Evolutionary conservation across 2,113 vertebrate genomes (phyloP).

Genomic region (Thomomys bottae): DNA sequence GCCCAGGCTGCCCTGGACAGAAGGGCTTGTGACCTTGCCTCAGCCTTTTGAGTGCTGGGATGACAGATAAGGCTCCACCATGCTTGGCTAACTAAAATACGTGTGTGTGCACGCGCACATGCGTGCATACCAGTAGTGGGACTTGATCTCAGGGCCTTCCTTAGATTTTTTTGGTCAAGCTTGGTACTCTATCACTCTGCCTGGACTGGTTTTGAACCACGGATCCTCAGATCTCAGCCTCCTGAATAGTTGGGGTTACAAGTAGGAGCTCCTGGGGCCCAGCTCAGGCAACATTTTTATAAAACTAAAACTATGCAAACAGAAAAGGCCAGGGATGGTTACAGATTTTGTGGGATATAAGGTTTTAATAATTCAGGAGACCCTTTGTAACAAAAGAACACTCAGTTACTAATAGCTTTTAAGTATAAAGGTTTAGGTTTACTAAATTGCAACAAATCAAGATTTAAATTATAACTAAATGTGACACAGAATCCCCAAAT

Average conservation of each 20-base stretch:
- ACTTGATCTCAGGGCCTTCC: too few species aligned
- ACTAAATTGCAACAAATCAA: slow-evolving; percentile 19
- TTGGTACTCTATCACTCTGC: too few species aligned
- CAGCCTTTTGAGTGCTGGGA: neutral
- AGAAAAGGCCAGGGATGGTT: too few species aligned
- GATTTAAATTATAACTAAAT: slow-evolving; percentile 6
- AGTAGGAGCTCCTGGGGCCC: too few species aligned
- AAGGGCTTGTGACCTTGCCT: neutral
- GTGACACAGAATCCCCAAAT: neutral
- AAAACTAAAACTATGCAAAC: neutral
- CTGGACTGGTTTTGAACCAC: too few species aligned
- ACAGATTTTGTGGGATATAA: neutral
- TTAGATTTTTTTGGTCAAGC: too few species aligned
- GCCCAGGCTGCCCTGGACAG: neutral
- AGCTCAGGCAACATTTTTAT: neutral
- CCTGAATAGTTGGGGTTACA: too few species aligned
- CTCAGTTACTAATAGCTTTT: neutral
- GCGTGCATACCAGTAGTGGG: too few species aligned
- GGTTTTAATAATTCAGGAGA: neutral
- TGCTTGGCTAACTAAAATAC: neutral
- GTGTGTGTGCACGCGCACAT: neutral
- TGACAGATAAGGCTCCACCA: neutral
- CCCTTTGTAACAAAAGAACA: neutral
- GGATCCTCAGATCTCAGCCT: too few species aligned
- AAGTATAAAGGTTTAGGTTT: neutral